phyloP scores from a whole-genome alignment of 2,113 vertebrate genomes.

The Tetrax tetrax region DNA sequence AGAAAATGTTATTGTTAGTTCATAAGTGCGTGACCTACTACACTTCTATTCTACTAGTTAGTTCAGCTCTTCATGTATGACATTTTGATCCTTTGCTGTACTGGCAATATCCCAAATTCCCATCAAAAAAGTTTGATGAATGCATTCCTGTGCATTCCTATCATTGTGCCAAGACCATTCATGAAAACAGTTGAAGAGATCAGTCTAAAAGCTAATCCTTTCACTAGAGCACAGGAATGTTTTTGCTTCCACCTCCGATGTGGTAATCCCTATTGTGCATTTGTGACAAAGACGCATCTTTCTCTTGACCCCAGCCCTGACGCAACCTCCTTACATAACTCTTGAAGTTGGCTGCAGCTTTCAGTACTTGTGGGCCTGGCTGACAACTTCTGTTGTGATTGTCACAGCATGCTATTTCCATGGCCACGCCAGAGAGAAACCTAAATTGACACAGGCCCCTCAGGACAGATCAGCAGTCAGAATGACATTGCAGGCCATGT shows the following conservation, averaged over 20 bases:
- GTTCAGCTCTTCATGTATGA: conserved; percentile 13
- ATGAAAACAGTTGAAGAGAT: conserved; percentile 36
- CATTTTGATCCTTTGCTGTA: conserved; percentile 38
- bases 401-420: neutral
- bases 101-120: conserved; percentile 50
- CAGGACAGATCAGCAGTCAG: neutral
- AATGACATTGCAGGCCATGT: neutral
- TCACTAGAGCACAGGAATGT: conserved; percentile 16
- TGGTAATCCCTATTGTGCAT: neutral
- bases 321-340: neutral
- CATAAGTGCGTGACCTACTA: conserved; percentile 19
- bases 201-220: conserved; percentile 36
- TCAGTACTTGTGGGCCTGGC: neutral
- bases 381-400: neutral
- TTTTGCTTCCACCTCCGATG: neutral
- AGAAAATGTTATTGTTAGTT: conserved; percentile 2
- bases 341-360: neutral
- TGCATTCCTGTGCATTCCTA: conserved; percentile 14
- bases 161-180: conserved; percentile 49
- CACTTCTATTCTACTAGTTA: neutral
- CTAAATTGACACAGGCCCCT: neutral
- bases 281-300: neutral
- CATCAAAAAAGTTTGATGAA: conserved; percentile 46
- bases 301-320: neutral
- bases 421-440: neutral